Percentiles rank a stretch among this genome's conserved stretches.
Evolutionary conservation across 2,113 vertebrate genomes (phyloP).

Genomic region (Hyla sarda): DNA sequence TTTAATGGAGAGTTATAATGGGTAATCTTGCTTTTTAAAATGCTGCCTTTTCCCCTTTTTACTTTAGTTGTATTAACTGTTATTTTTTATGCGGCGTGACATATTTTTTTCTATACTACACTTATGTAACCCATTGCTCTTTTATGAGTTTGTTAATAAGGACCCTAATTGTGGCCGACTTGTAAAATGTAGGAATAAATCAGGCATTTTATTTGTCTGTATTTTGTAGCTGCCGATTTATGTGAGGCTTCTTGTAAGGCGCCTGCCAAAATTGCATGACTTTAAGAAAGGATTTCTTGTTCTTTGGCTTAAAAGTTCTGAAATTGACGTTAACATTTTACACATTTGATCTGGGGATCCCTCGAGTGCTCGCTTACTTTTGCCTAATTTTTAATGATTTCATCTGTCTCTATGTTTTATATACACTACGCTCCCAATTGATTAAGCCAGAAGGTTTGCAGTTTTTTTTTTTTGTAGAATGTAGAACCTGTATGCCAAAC

Average conservation of each 20-base stretch:
- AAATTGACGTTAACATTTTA: slow-evolving; percentile 16
- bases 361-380: background rate
- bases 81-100: background rate
- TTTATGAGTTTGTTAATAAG: slow-evolving; percentile 23
- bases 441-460: background rate
- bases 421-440: background rate
- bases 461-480: background rate
- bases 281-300: slow-evolving; percentile 18
- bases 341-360: slow-evolving; percentile 28
- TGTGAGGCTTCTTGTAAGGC: slow-evolving; percentile 25
- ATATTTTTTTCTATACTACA: slow-evolving; percentile 6
- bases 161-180: slow-evolving; percentile 33
- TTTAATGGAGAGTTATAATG: background rate
- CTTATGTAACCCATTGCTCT: background rate
- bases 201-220: slow-evolving; percentile 35
- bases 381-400: slow-evolving; percentile 49
- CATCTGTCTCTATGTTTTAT: slow-evolving; percentile 69
- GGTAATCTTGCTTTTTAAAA: background rate
- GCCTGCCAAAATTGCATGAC: slow-evolving; percentile 8
- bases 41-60: background rate
- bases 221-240: slow-evolving; percentile 38
- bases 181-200: slow-evolving; percentile 29
- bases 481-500: background rate
- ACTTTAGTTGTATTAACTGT: background rate
- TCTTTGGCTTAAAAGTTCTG: slow-evolving; percentile 2